Conservation (phyloP, 2,888 invertebrate genomes). For the Linnaemya vulpina region DNA sequence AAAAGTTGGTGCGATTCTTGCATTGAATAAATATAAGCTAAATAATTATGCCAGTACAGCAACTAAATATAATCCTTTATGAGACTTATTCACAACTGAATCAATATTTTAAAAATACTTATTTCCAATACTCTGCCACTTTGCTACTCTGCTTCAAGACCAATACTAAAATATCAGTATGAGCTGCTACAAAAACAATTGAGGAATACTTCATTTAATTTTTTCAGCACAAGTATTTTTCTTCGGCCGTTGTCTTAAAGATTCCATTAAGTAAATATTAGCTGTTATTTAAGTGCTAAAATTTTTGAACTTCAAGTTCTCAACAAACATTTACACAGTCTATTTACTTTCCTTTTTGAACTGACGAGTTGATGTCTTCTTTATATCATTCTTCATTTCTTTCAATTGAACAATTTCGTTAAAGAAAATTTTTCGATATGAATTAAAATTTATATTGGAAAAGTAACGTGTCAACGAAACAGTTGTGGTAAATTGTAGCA, state of each 20-base stretch:
- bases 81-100: background rate
- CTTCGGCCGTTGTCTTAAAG: constrained; percentile 48
- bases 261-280: constrained; percentile 66
- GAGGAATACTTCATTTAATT: constrained; percentile 13
- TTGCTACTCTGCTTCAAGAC: too few species aligned
- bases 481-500: background rate
- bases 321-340: constrained; percentile 57
- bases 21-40: too few species aligned
- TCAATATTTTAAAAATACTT: background rate
- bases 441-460: background rate
- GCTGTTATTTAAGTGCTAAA: constrained; percentile 60
- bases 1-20: too few species aligned
- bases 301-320: constrained; percentile 57
- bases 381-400: background rate
- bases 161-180: background rate
- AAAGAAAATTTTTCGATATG: background rate
- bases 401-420: constrained; percentile 9
- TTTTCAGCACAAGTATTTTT: constrained; percentile 27
- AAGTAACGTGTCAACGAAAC: too few species aligned
- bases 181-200: background rate
- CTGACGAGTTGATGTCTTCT: constrained; percentile 25
- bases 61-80: too few species aligned
- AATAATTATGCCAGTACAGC: too few species aligned
- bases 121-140: background rate
- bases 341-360: constrained; percentile 33